phyloP scores from a whole-genome alignment of 2,797 vertebrate species.

The Distichodus sexfasciatus region DNA sequence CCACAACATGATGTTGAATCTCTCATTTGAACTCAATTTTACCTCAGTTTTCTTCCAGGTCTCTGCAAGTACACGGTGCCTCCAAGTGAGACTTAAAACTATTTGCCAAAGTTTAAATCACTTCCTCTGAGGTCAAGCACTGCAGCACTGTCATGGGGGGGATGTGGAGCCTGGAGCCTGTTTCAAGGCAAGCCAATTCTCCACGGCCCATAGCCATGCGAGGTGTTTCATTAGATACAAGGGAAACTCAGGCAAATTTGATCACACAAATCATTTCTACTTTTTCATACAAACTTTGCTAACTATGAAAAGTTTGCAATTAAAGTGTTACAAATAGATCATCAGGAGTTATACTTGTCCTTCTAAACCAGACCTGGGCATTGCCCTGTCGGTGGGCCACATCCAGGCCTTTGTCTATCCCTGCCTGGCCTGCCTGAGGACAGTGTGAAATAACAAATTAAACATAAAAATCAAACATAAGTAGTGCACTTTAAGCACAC shows the following conservation, averaged over 20 bases:
- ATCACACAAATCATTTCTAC: constrained; percentile 21
- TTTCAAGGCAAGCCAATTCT: constrained; percentile 41
- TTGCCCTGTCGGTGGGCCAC: too few species aligned
- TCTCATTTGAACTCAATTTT: constrained; percentile 19
- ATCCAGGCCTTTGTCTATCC: too few species aligned
- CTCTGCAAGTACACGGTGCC: constrained; percentile 20
- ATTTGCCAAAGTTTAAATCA: constrained; percentile 33
- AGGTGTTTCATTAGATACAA: constrained; percentile 48
- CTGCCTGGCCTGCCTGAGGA: too few species aligned
- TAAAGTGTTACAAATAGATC: too few species aligned
- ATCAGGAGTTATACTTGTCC: too few species aligned
- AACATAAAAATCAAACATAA: too few species aligned
- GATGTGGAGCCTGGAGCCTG: constrained; percentile 26
- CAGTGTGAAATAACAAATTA: too few species aligned
- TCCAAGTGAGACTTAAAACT: constrained; percentile 27
- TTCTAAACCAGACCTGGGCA: constrained; percentile 10
- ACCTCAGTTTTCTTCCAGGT: constrained; percentile 22
- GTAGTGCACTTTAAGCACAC: too few species aligned
- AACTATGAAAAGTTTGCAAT: constrained; percentile 32
- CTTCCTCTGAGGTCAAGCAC: constrained; percentile 31
- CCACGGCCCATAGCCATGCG: constrained; percentile 27
- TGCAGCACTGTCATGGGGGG: constrained; percentile 26
- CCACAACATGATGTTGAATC: background rate
- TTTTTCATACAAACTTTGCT: constrained; percentile 35
- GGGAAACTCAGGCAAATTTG: constrained; percentile 18